A percentile compares a stretch with the other conserved stretches of the same genome.
Conservation (phyloP, 2,888 invertebrate species). For the Leucania comma region DNA sequence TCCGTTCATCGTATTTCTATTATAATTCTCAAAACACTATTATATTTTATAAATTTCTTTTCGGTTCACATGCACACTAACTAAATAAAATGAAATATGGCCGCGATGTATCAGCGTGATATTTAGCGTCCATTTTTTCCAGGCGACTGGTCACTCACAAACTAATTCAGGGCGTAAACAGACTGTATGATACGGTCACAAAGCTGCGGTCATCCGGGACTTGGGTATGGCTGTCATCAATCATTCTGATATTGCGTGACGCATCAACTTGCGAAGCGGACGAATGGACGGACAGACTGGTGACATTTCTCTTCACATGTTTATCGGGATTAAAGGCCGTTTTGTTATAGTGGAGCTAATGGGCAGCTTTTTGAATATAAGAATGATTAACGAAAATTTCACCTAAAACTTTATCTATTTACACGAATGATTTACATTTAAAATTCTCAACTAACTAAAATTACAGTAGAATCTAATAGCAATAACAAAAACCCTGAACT, state of each 20-base stretch:
- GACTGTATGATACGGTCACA: slow-evolving; percentile 63
- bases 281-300: slow-evolving; percentile 44
- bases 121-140: slow-evolving; percentile 64
- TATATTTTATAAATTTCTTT: slow-evolving; percentile 22
- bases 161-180: slow-evolving; percentile 64
- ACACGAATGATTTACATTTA: too few relatives aligned
- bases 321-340: slow-evolving; percentile 63
- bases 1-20: too few relatives aligned
- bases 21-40: too few relatives aligned
- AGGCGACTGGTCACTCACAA: slow-evolving; percentile 56
- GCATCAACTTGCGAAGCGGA: slow-evolving; percentile 76
- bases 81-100: slow-evolving; percentile 46
- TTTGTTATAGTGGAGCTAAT: slow-evolving; percentile 53
- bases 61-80: slow-evolving; percentile 12
- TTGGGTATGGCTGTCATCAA: slow-evolving; percentile 77
- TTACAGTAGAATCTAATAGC: too few relatives aligned
- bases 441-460: too few relatives aligned
- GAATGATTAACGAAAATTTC: not conserved
- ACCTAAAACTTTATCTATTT: not conserved
- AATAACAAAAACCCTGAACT: too few relatives aligned
- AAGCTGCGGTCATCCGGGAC: slow-evolving; percentile 72
- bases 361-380: slow-evolving; percentile 28
- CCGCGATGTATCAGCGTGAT: slow-evolving; percentile 37
- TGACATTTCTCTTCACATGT: slow-evolving; percentile 78
- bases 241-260: slow-evolving; percentile 87